Conservation (phyloP, 1,140 invertebrate species). For the Caenorhabditis brenneri region DNA sequence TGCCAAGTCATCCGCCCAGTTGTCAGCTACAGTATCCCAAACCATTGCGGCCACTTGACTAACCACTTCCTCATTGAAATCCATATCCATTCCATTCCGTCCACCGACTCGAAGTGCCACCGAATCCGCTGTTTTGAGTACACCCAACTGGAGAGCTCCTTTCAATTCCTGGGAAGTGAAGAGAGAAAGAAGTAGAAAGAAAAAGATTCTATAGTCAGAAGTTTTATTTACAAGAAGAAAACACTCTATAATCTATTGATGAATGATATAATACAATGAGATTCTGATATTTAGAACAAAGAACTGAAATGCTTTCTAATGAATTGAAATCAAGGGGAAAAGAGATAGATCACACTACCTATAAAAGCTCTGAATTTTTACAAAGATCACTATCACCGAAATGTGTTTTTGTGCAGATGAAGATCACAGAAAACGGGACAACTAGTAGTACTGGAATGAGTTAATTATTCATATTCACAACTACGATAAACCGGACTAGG, state of each 20-base stretch:
- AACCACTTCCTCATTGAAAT: conserved; percentile 10
- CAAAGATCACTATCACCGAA: too few relatives aligned
- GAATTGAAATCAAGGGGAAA: not conserved
- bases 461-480: not conserved
- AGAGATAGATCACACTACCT: conserved; percentile 4
- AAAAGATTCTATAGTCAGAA: too few relatives aligned
- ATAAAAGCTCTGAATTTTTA: too few relatives aligned
- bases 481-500: not conserved
- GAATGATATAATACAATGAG: too few relatives aligned
- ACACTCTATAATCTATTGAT: too few relatives aligned
- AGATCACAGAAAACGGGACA: not conserved
- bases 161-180: conserved; percentile 47
- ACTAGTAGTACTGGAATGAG: not conserved
- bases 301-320: too few relatives aligned
- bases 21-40: conserved; percentile 36
- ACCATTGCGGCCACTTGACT: not conserved
- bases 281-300: too few relatives aligned
- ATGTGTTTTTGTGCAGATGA: too few relatives aligned
- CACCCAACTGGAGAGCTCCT: not conserved
- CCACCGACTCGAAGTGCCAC: not conserved
- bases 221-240: too few relatives aligned
- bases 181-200: too few relatives aligned
- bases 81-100: conserved; percentile 16
- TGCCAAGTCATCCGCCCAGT: conserved; percentile 41
- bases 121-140: conserved; percentile 22